A percentile compares a stretch with the other conserved stretches of the same genome.
Conservation (phyloP, 2,113 vertebrate species). For the Microcebus murinus region DNA sequence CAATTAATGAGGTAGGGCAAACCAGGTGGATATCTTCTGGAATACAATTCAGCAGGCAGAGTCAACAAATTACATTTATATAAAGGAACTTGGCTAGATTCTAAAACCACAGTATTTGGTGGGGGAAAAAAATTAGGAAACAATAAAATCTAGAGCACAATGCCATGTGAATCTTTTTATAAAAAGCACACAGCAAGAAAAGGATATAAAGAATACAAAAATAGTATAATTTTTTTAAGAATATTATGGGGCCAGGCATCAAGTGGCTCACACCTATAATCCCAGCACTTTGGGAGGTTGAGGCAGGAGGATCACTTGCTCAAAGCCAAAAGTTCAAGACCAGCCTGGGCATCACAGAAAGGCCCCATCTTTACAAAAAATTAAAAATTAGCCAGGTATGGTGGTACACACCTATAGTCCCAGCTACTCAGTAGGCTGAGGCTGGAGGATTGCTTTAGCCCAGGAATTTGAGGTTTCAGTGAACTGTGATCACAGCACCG, state of each 20-base stretch:
- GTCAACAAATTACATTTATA: neutral
- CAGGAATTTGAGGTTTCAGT: neutral
- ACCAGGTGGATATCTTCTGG: neutral
- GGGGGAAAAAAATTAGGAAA: neutral
- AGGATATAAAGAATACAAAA: constrained; percentile 12
- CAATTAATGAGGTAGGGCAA: neutral
- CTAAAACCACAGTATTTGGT: neutral
- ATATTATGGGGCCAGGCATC: neutral
- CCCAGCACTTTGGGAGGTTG: neutral
- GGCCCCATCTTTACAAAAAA: neutral
- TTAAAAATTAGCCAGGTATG: too few species aligned
- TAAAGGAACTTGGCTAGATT: neutral
- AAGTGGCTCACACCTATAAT: neutral
- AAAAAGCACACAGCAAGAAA: constrained; percentile 19
- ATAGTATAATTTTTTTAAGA: neutral
- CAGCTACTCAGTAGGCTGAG: neutral
- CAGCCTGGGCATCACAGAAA: neutral
- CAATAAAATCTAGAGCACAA: neutral
- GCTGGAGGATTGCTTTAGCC: neutral
- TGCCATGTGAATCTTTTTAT: neutral
- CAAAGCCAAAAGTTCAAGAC: neutral
- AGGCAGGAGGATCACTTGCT: neutral
- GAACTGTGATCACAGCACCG: neutral
- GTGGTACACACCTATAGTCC: neutral
- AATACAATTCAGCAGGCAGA: neutral